These are phyloP conservation scores for Callyntrura sp. DNA, from an alignment of 2,888 invertebrate genomes.

Conservation along the genomic window DNA sequence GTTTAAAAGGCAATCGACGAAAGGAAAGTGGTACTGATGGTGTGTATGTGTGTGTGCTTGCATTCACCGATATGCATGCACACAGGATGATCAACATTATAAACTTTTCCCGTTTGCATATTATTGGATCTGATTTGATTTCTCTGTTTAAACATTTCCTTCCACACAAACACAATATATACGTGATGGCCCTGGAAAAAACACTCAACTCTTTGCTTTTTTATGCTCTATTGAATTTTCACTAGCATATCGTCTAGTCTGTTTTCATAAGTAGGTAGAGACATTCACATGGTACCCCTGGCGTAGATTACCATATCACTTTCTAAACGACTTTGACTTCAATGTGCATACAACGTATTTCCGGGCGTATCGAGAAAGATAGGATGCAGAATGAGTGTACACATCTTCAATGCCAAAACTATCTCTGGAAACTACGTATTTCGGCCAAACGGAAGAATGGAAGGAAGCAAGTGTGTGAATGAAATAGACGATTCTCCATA, in stretches of 20 bases:
- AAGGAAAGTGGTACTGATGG: background rate
- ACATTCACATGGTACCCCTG: background rate
- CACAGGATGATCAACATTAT: constrained; percentile 14
- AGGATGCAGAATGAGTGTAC: constrained; percentile 28
- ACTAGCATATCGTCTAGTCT: background rate
- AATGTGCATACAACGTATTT: constrained; percentile 61
- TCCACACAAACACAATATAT: background rate
- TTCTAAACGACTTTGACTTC: constrained; percentile 32
- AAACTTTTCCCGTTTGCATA: constrained; percentile 62
- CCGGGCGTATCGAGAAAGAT: constrained; percentile 36
- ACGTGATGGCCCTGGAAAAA: constrained; percentile 8
- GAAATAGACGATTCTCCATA: constrained; percentile 36
- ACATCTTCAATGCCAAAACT: background rate
- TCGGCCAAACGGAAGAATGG: background rate
- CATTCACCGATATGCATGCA: background rate
- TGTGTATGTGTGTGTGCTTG: background rate
- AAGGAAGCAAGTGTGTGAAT: constrained; percentile 45
- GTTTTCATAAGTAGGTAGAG: too few relatives aligned
- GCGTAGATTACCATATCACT: constrained; percentile 55
- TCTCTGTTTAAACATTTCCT: constrained; percentile 37
- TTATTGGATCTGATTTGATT: constrained; percentile 73
- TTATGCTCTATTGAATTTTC: constrained; percentile 20
- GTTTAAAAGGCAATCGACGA: background rate
- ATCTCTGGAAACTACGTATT: background rate
- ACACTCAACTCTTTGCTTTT: constrained; percentile 34